Conservation (phyloP, 2,797 vertebrate genomes). For the Antrozous pallidus region DNA sequence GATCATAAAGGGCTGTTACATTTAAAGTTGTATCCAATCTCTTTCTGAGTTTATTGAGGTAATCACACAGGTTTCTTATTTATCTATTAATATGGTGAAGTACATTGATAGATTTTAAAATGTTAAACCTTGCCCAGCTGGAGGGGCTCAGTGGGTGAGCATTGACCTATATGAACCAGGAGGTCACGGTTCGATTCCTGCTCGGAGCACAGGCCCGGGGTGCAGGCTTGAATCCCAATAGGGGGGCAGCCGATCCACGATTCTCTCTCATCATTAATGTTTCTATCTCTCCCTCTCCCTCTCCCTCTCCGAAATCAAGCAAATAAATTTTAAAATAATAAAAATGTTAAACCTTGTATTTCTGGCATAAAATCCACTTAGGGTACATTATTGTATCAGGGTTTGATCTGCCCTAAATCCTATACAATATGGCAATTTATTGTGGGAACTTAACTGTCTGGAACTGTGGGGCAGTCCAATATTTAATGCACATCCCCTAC, state of each 20-base stretch:
- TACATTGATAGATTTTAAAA: not conserved
- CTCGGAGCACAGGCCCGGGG: too few relatives aligned
- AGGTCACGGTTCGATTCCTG: too few relatives aligned
- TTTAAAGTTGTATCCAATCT: not conserved
- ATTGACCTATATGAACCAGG: too few relatives aligned
- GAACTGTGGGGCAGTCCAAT: not conserved
- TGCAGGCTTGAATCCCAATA: too few relatives aligned
- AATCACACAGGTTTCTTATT: not conserved
- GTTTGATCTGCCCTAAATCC: not conserved
- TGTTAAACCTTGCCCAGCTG: too few relatives aligned
- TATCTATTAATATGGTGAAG: not conserved
- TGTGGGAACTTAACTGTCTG: not conserved
- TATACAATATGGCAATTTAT: not conserved
- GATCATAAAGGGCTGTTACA: not conserved
- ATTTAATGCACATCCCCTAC: not conserved
- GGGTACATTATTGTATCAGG: not conserved
- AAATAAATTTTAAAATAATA: too few relatives aligned
- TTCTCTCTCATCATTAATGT: too few relatives aligned
- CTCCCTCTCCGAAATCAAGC: too few relatives aligned
- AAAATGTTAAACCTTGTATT: not conserved
- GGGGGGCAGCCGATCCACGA: too few relatives aligned
- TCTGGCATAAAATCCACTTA: not conserved
- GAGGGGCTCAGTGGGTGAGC: too few relatives aligned
- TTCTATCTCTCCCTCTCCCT: too few relatives aligned
- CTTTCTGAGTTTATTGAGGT: not conserved